Percentiles rank a stretch among this genome's conserved stretches.
Conservation (phyloP, 1,140 invertebrate genomes). For the Forficula auricularia region DNA sequence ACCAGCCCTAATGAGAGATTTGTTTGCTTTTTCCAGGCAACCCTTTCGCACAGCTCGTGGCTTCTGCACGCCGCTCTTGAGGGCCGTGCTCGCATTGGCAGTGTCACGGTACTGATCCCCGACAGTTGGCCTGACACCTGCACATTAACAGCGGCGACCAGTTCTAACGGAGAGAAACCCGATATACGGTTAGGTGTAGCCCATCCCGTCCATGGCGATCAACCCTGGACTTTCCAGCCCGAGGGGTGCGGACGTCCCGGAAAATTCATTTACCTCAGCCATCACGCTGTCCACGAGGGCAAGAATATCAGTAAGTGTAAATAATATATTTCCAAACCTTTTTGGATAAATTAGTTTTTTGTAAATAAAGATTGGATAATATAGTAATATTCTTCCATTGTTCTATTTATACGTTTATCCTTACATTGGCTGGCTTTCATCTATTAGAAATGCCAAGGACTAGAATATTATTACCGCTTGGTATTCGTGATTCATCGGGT, state of each 20-base stretch:
- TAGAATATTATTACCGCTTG: too few species aligned
- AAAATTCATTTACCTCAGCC: conserved; percentile 37
- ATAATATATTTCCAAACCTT: not conserved
- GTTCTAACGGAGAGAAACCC: conserved; percentile 26
- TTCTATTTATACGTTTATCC: too few species aligned
- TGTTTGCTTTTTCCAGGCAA: conserved; percentile 30
- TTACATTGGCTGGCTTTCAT: too few species aligned
- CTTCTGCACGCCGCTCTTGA: conserved; percentile 33
- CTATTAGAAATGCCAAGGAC: too few species aligned
- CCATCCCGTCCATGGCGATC: conserved; percentile 31
- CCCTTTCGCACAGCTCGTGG: conserved; percentile 29
- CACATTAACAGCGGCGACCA: conserved; percentile 20
- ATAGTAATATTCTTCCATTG: too few species aligned
- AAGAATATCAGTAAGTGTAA: conserved; percentile 20
- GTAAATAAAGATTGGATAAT: not conserved
- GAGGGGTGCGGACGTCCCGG: conserved; percentile 35
- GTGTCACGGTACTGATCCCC: conserved; percentile 34
- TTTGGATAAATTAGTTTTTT: not conserved
- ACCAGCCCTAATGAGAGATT: too few species aligned
- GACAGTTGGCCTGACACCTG: conserved; percentile 32
- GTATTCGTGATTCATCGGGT: too few species aligned
- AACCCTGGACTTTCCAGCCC: conserved; percentile 38
- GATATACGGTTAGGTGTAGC: conserved; percentile 32
- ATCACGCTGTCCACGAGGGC: conserved; percentile 19
- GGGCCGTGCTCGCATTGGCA: conserved; percentile 30